Conservation (phyloP, 2,113 vertebrate genomes). For the Peucedramus taeniatus region DNA sequence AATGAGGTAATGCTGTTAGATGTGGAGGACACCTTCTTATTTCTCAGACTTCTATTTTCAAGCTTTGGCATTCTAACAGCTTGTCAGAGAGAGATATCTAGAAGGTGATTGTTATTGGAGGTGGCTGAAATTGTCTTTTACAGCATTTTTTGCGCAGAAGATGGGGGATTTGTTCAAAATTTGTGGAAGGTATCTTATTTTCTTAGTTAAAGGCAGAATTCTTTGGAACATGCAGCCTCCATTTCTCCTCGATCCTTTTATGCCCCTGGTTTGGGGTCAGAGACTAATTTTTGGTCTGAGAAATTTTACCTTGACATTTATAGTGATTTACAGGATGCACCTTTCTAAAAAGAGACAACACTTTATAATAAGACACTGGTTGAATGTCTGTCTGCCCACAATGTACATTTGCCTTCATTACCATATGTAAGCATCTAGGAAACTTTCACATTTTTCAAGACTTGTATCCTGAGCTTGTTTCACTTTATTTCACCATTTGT, state of each 20-base stretch:
- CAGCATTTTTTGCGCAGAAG: neutral
- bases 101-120: slow-evolving; percentile 6
- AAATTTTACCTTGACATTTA: neutral
- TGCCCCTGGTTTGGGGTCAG: neutral
- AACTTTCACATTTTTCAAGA: neutral
- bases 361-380: neutral
- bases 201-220: neutral
- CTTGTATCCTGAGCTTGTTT: neutral
- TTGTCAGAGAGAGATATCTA: neutral
- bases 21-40: slow-evolving; percentile 25
- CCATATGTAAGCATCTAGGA: neutral
- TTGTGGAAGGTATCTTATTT: neutral
- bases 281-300: neutral
- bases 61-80: neutral
- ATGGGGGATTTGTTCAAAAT: neutral
- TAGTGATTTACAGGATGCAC: neutral
- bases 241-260: neutral
- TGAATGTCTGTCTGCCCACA: neutral
- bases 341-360: neutral
- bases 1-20: neutral
- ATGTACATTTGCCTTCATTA: neutral
- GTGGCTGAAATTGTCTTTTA: neutral
- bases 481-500: neutral
- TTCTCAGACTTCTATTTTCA: slow-evolving; percentile 11
- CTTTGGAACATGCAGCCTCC: neutral